Evolutionary conservation across 2,888 invertebrate genomes (phyloP).

Genomic region (Himalopsyche anomala): DNA sequence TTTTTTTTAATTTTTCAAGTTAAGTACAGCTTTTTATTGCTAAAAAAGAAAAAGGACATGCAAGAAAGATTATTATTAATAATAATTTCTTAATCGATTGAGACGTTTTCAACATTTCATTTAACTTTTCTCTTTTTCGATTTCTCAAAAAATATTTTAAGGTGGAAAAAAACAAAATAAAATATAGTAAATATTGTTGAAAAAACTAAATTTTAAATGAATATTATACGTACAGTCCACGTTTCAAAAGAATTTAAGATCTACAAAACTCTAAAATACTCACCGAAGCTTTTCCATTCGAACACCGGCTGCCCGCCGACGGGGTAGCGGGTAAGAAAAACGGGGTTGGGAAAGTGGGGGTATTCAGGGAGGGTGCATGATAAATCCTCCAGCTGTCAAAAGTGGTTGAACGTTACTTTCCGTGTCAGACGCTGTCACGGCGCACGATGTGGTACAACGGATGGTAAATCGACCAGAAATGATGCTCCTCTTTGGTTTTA

Average conservation of each 20-base stretch:
- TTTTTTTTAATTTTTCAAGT: too few species aligned
- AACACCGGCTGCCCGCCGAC: background rate
- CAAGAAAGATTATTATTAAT: too few species aligned
- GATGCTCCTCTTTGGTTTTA: too few species aligned
- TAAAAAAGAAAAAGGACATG: too few species aligned
- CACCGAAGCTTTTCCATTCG: background rate
- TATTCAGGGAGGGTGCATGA: constrained; percentile 59
- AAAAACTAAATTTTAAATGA: too few species aligned
- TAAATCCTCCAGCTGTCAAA: constrained; percentile 66
- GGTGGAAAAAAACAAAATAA: too few species aligned
- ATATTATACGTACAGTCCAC: too few species aligned
- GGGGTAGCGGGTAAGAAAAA: background rate
- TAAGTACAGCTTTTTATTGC: too few species aligned
- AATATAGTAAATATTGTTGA: too few species aligned
- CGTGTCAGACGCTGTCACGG: constrained; percentile 66
- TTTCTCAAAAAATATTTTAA: too few species aligned
- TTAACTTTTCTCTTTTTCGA: too few species aligned
- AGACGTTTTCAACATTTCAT: background rate
- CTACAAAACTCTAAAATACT: background rate
- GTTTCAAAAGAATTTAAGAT: background rate
- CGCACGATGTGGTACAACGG: constrained; percentile 63
- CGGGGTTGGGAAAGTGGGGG: constrained; percentile 15
- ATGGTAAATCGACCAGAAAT: too few species aligned
- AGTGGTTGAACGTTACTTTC: constrained; percentile 66
- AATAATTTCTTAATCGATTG: background rate